Evolutionary conservation across 2,888 invertebrate species (phyloP), one percentile per base, ranked within the genome.

Genomic region (Kryphioiulus occultus): DNA sequence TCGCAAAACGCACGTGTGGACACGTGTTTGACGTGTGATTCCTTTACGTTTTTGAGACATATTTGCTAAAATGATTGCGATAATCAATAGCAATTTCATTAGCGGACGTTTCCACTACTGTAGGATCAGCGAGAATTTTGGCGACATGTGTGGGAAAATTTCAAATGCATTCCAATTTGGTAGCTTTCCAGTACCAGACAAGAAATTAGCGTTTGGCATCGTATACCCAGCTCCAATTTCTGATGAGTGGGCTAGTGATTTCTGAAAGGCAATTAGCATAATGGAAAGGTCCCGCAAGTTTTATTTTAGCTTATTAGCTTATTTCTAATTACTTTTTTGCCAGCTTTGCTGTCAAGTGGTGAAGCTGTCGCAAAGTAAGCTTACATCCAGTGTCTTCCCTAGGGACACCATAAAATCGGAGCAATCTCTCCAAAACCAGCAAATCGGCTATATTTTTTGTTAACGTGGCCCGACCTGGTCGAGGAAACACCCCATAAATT

Each of bases 21-120:
- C 53, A 53, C 68, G 22, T 68, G 68, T 22, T 68, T 22, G 68
- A 68, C 9, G 68, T 68, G 9, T 68, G 68, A 68, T 68, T 26
- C 22, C 68, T 68, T 26, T 22, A 68, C 53, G 19, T 53, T 53
- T 53, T 53, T n/a, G 53, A 15, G 7, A 26, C 26, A 10, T 68
- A 68, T 68, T 68, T 68, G 68, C 26, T 68, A 26, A 68, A 68
- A 68, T 68, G 68, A 68, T 68, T 10, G 10, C 26, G 2, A 68
- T 68, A 68, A 68, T 68, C 68, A 68, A 68, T 68, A 68, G 68
- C 68, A 68, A 68, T 68, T 68, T 68, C 68, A 26, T 68, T 26
- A 68, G 22, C 22, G 22, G 22, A 22, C 7, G 68, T 68, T 10
- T 9, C 44, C 9, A 44, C 3, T n/a, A n/a, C n/a, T 47, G 17